phyloP scores from a whole-genome alignment of 2,888 invertebrate species.

The Drosophila lacicola region DNA sequence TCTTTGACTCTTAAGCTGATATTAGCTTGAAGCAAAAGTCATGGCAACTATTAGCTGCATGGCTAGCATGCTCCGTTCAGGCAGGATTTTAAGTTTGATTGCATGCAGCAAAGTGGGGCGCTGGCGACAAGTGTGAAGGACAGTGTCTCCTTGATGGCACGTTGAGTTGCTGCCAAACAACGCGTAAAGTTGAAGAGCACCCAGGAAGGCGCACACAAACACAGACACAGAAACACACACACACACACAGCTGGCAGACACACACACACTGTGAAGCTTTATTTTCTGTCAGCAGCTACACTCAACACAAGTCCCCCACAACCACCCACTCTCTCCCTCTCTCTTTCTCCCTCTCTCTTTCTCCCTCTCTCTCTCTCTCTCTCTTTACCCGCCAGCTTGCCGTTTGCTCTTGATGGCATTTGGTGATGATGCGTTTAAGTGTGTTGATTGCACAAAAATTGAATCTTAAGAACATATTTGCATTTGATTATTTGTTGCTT shows the following conservation, averaged over 20 bases:
- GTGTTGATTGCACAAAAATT: slow-evolving; percentile 80
- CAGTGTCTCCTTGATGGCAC: slow-evolving; percentile 23
- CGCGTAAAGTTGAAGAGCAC: slow-evolving; percentile 56
- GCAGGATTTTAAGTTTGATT: slow-evolving; percentile 36
- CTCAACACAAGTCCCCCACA: slow-evolving; percentile 50
- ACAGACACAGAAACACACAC: slow-evolving; percentile 1
- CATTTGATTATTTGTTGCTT: slow-evolving; percentile 80
- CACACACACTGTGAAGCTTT: slow-evolving; percentile 9
- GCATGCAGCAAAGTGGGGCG: slow-evolving; percentile 6
- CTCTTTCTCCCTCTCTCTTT: not conserved
- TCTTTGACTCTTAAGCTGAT: not conserved
- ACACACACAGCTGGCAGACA: not conserved
- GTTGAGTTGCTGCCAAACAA: slow-evolving; percentile 57
- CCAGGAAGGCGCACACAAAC: slow-evolving; percentile 30
- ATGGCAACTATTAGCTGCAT: slow-evolving; percentile 10
- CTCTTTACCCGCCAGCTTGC: not conserved
- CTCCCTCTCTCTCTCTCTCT: not conserved
- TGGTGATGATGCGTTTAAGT: slow-evolving; percentile 50
- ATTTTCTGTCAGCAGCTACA: slow-evolving; percentile 36
- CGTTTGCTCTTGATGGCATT: slow-evolving; percentile 35
- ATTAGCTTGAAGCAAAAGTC: slow-evolving; percentile 11
- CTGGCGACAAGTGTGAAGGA: slow-evolving; percentile 47
- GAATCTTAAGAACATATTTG: slow-evolving; percentile 77
- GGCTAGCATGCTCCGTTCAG: slow-evolving; percentile 2
- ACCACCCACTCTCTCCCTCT: not conserved